Base-by-base conservation (phyloP, 2,888 invertebrate species). In the Thereva nobilitata region DNA sequence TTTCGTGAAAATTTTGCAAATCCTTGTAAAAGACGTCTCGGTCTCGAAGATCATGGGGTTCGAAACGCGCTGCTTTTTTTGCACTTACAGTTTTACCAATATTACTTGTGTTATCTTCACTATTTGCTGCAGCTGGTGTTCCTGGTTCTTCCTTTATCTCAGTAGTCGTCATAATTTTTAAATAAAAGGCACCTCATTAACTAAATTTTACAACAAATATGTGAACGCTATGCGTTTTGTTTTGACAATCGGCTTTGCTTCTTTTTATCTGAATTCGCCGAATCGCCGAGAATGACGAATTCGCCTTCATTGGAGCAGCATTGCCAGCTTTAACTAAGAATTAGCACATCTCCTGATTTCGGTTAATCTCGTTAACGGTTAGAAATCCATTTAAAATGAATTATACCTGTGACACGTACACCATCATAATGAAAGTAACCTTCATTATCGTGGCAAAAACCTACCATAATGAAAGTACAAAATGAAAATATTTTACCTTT, bases 1-100 rank as follows among this genome's bases (percentile, higher is more conserved):
- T 89, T 73, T 93, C 93, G 82, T 96, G 95, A 79, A 96, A 96
- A 79, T 91, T 92, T 76, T 89, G 89, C 75, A 97, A 85, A 78
- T 95, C 95, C 55, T 77, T 77, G 71, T 77, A 81, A 68, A 81
- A 81, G 52, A 76, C 76, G 1, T 76, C 77, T 55, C 66, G 66
- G 38, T 72, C 71, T 10, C 70, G 70, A 34, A 57, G 65, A 54
- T 70, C 70, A 9, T 64, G 35, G 42, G 45, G 64, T 6, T 63
- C 67, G 7, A 57, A 35, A 7, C 66, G 57, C 34, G 52, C 65
- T 23, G 66, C 61, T 64, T 70, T 65, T 35, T 47, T 67, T 64
- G 68, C 69, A 63, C 70, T 69, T 52, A 52, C 63, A 1, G 56
- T 50, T 63, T 69, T 71, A 37, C 69, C 70, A 53, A 68, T 40